Conservation (phyloP, 2,113 vertebrate species). For the Pollachius pollachius region DNA sequence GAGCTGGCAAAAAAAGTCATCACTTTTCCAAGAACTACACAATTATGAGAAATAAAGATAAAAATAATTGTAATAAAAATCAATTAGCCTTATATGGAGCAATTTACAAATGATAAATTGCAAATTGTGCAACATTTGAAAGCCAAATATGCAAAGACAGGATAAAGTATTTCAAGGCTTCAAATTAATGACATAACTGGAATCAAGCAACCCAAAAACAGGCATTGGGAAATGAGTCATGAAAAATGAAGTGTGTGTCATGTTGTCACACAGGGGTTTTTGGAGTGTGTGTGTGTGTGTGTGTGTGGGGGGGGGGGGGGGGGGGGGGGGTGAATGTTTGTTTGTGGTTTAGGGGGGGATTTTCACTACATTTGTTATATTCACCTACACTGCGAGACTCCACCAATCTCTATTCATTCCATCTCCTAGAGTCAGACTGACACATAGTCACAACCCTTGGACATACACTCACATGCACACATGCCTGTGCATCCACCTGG, state of each 20-base stretch:
- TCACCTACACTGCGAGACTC: constrained; percentile 21
- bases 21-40: constrained; percentile 49
- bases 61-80: constrained; percentile 66
- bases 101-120: constrained; percentile 68
- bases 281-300: too few relatives aligned
- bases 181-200: neutral
- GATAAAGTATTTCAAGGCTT: neutral
- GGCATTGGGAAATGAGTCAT: neutral
- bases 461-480: neutral
- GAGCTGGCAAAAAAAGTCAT: constrained; percentile 72
- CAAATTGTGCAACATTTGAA: constrained; percentile 64
- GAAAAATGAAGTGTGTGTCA: too few relatives aligned
- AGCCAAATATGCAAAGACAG: constrained; percentile 20
- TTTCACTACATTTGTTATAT: constrained; percentile 27
- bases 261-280: too few relatives aligned
- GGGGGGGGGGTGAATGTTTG: too few relatives aligned
- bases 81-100: constrained; percentile 72
- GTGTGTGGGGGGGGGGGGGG: too few relatives aligned
- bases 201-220: neutral
- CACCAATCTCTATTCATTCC: constrained; percentile 26
- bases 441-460: neutral
- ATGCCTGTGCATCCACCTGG: too few relatives aligned
- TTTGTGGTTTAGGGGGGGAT: neutral
- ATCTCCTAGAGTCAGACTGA: neutral
- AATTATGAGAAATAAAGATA: constrained; percentile 51